Conservation (phyloP, 2,888 invertebrate species). For the Standfussiana lucernea region DNA sequence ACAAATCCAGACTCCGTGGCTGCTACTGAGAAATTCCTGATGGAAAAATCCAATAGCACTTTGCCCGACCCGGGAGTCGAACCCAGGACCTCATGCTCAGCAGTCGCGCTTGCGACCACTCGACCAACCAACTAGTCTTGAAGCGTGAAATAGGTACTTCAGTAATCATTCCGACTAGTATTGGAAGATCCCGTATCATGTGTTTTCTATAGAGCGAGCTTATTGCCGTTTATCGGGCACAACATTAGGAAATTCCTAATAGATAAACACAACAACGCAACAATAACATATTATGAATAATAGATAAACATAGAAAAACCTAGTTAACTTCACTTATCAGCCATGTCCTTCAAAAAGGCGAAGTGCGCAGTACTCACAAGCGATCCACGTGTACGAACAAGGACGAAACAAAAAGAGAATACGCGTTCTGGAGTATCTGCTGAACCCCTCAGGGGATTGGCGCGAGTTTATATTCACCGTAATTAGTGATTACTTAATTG, state of each 20-base stretch:
- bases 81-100: not conserved
- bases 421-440: not conserved
- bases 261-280: slow-evolving; percentile 4
- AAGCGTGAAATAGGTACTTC: no score
- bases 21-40: not conserved
- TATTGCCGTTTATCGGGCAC: not conserved
- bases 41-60: not conserved
- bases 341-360: not conserved
- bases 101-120: not conserved
- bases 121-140: no score
- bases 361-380: not conserved
- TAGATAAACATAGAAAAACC: not conserved
- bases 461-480: not conserved
- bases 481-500: not conserved
- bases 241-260: not conserved
- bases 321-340: slow-evolving; percentile 9
- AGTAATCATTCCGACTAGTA: not conserved
- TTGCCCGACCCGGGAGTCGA: not conserved
- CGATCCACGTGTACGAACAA: slow-evolving; percentile 11
- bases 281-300: slow-evolving; percentile 9
- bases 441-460: not conserved
- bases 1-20: not conserved
- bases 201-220: not conserved
- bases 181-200: not conserved
- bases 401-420: not conserved